phyloP scores from a whole-genome alignment of 1,140 invertebrate species.

The Papilio machaon region DNA sequence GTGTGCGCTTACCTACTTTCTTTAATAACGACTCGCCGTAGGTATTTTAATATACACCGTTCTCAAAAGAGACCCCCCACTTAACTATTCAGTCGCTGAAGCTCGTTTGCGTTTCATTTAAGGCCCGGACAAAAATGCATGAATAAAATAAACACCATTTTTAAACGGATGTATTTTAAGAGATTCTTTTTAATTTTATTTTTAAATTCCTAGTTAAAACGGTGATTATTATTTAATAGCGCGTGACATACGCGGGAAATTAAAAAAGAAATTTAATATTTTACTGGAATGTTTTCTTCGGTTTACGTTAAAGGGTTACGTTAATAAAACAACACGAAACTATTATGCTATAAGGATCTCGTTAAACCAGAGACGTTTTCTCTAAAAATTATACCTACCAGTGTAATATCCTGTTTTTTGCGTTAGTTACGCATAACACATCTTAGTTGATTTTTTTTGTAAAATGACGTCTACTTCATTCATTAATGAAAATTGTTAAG shows the following conservation, averaged over 20 bases:
- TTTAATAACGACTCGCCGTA: conserved; percentile 38
- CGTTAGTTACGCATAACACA: no score
- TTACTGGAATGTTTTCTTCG: not conserved
- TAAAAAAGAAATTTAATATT: not conserved
- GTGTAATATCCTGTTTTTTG: no score
- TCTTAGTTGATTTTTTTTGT: no score
- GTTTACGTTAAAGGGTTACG: no score
- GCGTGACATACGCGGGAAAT: not conserved
- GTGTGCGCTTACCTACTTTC: conserved; percentile 39
- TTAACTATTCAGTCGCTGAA: conserved; percentile 42
- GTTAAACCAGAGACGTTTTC: no score
- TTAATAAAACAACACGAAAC: no score
- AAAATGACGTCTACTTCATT: no score
- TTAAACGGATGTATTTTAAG: conserved; percentile 15
- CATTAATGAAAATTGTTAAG: not conserved
- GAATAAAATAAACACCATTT: conserved; percentile 35
- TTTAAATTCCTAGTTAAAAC: conserved; percentile 5
- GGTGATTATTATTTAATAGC: not conserved
- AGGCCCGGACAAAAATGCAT: conserved; percentile 34
- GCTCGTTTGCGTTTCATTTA: conserved; percentile 37
- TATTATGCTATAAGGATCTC: no score
- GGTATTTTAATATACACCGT: conserved; percentile 39
- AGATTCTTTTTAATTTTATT: conserved; percentile 2
- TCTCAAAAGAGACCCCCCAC: conserved; percentile 38
- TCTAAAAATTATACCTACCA: no score